Evolutionary conservation across 2,113 vertebrate species (phyloP).

Genomic region (Carassius auratus): DNA sequence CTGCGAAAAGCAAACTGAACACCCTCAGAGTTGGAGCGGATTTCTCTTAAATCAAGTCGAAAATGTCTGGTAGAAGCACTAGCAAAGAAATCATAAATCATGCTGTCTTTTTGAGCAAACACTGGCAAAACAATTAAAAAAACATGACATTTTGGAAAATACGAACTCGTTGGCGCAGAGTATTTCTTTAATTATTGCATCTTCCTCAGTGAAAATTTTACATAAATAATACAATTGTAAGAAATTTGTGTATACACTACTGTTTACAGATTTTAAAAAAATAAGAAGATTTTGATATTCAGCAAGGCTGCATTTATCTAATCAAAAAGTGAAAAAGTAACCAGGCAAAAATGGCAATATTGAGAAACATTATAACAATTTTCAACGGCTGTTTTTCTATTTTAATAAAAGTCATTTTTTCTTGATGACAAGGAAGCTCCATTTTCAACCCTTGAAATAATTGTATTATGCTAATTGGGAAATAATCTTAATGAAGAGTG

Average conservation of each 20-base stretch:
- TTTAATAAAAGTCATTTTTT: no score
- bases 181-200: no score
- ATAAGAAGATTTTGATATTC: background rate
- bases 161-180: no score
- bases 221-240: no score
- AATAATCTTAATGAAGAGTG: background rate
- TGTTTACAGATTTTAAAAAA: background rate
- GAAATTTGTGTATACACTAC: background rate
- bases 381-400: no score
- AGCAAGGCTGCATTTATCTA: background rate
- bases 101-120: background rate
- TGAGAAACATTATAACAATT: no score
- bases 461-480: no score
- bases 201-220: no score
- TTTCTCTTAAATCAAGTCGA: background rate
- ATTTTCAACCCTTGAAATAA: no score
- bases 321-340: background rate
- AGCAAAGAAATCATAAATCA: constrained; percentile 7
- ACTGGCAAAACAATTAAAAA: background rate
- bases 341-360: no score
- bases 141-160: background rate
- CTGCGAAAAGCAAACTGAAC: constrained; percentile 36
- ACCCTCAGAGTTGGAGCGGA: background rate
- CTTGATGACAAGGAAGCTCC: no score
- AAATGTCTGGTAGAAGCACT: constrained; percentile 1